phyloP scores from a whole-genome alignment of 1,140 invertebrate species.

The Drosophila busckii region DNA sequence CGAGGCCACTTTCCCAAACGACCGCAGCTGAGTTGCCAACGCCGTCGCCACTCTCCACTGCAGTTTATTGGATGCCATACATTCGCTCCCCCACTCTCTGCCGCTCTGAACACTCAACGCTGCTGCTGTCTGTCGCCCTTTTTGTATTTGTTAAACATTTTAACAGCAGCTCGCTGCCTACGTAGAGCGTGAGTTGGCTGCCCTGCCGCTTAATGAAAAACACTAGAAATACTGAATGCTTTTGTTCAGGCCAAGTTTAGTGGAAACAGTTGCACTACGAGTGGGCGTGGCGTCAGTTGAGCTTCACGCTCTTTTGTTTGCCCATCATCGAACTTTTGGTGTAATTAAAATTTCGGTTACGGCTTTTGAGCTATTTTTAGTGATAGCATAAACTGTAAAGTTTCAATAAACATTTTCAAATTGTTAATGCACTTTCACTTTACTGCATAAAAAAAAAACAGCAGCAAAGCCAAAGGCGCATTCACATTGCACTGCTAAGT shows the following conservation, averaged over 20 bases:
- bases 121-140: constrained; percentile 42
- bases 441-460: constrained; percentile 40
- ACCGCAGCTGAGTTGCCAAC: too few relatives aligned
- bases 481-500: constrained; percentile 28
- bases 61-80: constrained; percentile 65
- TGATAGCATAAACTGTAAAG: constrained; percentile 29
- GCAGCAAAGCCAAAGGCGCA: constrained; percentile 9
- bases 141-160: constrained; percentile 73
- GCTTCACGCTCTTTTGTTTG: constrained; percentile 41
- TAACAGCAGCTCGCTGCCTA: constrained; percentile 23
- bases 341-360: constrained; percentile 64
- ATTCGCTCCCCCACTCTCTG: constrained; percentile 9
- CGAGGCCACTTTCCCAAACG: constrained; percentile 46
- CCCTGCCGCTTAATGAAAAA: constrained; percentile 44
- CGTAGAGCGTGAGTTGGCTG: too few relatives aligned
- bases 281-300: constrained; percentile 22
- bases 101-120: not conserved
- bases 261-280: constrained; percentile 34
- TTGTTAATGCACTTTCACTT: constrained; percentile 75
- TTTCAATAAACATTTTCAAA: too few relatives aligned
- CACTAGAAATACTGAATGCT: constrained; percentile 45
- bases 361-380: not conserved
- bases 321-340: constrained; percentile 38
- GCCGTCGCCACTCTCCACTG: constrained; percentile 1
- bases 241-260: constrained; percentile 67